Evolutionary conservation across 2,797 vertebrate species (phyloP), one percentile per base, ranked within the genome.

Genomic region (Margarornis squamiger): DNA sequence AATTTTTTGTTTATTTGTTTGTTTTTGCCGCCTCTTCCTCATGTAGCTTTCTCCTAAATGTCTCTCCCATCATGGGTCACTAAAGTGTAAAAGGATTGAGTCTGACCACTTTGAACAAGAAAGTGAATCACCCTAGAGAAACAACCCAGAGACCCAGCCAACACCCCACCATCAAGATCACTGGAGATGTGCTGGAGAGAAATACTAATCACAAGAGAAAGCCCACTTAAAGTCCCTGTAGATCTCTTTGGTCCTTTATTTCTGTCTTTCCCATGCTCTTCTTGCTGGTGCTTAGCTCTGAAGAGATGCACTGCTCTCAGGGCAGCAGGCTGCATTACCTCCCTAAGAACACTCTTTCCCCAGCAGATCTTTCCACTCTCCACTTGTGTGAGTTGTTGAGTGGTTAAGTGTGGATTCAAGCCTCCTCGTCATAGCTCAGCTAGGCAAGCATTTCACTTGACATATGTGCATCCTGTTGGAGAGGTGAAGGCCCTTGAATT

Each of bases 331-430:
- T 90, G 78, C 29, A 2, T 75, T 92, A 51, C 70, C 38, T 77
- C 66, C 48, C 59, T 26, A 15, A 95, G 86, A 79, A 45, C 88
- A 74, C 55, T 95, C 84, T 72, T 59, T 79, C 73, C 57, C 23
- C 6, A 2, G 49, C 26, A 75, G 49, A 54, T 91, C 85, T 82
- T 79, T 38, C 38, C 46, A 75, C 22, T 57, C 90, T 89, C 89
- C 89, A 59, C 91, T 72, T 68, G 46, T 26, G 1, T 38, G 81
- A 79, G 54, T 77, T 21, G 2, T 73, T 54, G 82, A 97, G 94
- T 86, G 92, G 63, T 51, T 95, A 87, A 95, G 83, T 67, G 75
- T 48, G 22, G 54, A 27, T 72, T 95, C 78, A 73, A 95, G 95
- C 57, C 93, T 80, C 86, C 90, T 97, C 87, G 76, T 88, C 80